Conservation (phyloP, 1,140 invertebrate species). For the Camponotus pennsylvanicus region DNA sequence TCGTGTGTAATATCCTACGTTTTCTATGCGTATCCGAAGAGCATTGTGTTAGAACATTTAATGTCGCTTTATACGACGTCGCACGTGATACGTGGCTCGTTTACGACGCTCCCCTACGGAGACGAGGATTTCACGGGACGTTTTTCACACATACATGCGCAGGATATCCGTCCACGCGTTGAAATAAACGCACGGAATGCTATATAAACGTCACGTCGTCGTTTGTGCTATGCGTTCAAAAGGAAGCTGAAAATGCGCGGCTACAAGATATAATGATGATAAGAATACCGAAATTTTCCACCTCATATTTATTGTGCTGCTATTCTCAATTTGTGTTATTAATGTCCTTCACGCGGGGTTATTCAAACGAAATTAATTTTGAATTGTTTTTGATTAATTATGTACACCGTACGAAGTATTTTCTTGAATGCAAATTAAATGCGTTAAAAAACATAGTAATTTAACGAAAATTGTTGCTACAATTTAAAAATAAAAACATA, state of each 20-base stretch:
- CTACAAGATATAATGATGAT: background rate
- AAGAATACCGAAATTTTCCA: constrained; percentile 20
- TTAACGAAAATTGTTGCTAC: background rate
- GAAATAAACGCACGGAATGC: constrained; percentile 41
- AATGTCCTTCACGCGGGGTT: background rate
- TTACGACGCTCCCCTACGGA: background rate
- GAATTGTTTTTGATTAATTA: background rate
- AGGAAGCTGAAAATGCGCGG: constrained; percentile 6
- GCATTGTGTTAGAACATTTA: constrained; percentile 14
- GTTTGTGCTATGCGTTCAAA: constrained; percentile 19
- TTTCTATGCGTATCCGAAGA: background rate
- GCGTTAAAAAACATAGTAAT: constrained; percentile 6
- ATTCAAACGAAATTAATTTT: constrained; percentile 6
- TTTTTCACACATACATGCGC: background rate
- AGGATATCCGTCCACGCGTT: constrained; percentile 1
- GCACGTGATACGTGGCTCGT: background rate
- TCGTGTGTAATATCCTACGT: background rate
- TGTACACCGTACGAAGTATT: background rate
- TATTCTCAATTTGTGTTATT: constrained; percentile 12
- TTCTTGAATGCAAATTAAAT: background rate
- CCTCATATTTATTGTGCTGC: background rate
- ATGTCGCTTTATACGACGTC: background rate
- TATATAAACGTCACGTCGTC: constrained; percentile 39
- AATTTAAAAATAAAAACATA: background rate
- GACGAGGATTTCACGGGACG: constrained; percentile 32